Conservation (phyloP, 2,888 invertebrate genomes). For the Caenorhabditis sp. region DNA sequence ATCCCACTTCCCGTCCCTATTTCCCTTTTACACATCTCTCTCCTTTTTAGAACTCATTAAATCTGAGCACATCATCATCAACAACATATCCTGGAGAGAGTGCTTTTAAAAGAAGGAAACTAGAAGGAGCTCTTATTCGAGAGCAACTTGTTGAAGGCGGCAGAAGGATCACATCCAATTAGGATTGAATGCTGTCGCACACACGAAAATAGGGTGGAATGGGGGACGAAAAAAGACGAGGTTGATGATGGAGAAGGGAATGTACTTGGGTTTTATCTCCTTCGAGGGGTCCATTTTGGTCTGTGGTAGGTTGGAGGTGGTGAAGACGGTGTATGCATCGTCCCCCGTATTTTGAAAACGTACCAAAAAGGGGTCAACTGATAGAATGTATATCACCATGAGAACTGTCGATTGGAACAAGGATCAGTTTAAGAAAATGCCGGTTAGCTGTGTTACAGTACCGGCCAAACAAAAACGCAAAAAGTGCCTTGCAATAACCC, state of each 20-base stretch:
- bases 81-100: conserved; percentile 58
- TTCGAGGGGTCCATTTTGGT: background rate
- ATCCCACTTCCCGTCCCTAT: background rate
- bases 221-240: conserved; percentile 12
- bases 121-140: conserved; percentile 45
- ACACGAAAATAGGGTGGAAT: conserved; percentile 45
- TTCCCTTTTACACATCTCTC: background rate
- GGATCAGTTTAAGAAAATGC: no score
- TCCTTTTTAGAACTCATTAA: conserved; percentile 65
- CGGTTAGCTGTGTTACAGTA: no score
- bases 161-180: conserved; percentile 65
- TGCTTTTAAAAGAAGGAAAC: conserved; percentile 55
- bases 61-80: conserved; percentile 62
- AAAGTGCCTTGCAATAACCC: no score
- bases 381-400: no score
- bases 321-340: no score
- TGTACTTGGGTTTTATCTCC: conserved; percentile 8
- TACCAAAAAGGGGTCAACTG: no score
- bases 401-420: no score
- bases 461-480: no score
- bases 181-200: conserved; percentile 58
- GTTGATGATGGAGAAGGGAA: conserved; percentile 4
- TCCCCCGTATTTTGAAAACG: no score
- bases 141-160: conserved; percentile 62
- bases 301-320: no score